phyloP scores from a whole-genome alignment of 2,113 vertebrate genomes.

The Lucifuga dentata region DNA sequence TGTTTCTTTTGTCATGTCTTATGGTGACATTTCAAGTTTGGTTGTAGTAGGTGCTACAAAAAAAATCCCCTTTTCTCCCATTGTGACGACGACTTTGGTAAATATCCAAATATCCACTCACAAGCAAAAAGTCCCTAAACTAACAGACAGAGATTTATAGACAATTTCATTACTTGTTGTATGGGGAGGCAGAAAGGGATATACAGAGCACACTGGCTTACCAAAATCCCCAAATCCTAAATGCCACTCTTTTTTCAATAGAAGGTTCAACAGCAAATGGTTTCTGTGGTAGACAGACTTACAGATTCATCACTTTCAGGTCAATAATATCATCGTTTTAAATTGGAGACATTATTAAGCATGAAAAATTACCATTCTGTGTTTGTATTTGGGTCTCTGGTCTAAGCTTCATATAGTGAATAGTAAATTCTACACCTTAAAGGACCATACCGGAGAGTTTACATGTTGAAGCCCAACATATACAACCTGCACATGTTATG shows the following conservation, averaged over 20 bases:
- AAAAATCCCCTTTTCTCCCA: slow-evolving; percentile 47
- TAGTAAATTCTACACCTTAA: too few relatives aligned
- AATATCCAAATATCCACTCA: slow-evolving; percentile 23
- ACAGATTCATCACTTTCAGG: slow-evolving; percentile 51
- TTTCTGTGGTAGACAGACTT: slow-evolving; percentile 34
- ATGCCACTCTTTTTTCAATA: slow-evolving; percentile 48
- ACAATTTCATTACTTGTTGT: slow-evolving; percentile 50
- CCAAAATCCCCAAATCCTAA: slow-evolving; percentile 63
- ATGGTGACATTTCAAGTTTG: slow-evolving; percentile 26
- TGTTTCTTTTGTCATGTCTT: slow-evolving; percentile 5
- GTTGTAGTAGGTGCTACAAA: neutral
- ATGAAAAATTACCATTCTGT: slow-evolving; percentile 21
- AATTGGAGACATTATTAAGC: slow-evolving; percentile 36
- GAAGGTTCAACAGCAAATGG: slow-evolving; percentile 17
- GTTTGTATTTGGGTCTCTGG: slow-evolving; percentile 21
- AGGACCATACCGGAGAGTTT: too few relatives aligned
- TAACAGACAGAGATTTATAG: slow-evolving; percentile 29
- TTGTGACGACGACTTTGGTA: slow-evolving; percentile 17
- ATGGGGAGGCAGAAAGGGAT: slow-evolving; percentile 28
- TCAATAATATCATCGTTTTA: slow-evolving; percentile 36
- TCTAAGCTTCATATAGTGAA: slow-evolving; percentile 7
- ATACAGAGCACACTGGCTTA: slow-evolving; percentile 50
- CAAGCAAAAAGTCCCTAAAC: slow-evolving; percentile 43
- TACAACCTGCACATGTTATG: too few relatives aligned
- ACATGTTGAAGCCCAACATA: too few relatives aligned